Evolutionary conservation across 1,140 invertebrate species (phyloP).

Genomic region (Trichoplusia ni): DNA sequence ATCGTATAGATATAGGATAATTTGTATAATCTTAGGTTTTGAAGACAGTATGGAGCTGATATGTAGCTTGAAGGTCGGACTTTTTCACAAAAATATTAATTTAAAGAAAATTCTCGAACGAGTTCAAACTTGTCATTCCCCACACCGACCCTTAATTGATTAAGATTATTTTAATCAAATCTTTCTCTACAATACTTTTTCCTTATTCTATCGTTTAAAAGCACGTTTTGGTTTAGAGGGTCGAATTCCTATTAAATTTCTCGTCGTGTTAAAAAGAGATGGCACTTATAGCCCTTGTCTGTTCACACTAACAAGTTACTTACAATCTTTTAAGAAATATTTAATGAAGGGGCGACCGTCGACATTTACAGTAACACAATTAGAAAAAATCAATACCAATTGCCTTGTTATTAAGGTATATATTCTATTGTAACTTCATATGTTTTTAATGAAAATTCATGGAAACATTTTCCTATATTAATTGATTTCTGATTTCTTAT

Average conservation of each 20-base stretch:
- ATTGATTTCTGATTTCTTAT: no score
- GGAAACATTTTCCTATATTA: no score
- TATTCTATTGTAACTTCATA: conserved; percentile 5
- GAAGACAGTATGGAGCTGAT: no score
- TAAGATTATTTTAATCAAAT: background rate
- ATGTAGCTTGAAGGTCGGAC: no score
- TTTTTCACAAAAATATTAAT: no score
- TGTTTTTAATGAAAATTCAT: background rate
- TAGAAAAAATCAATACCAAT: conserved; percentile 75
- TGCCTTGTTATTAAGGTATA: conserved; percentile 55
- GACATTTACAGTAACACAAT: conserved; percentile 66
- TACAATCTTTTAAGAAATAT: conserved; percentile 70
- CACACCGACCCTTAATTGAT: no score
- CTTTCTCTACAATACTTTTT: background rate
- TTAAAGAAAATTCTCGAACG: no score
- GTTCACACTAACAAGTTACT: conserved; percentile 65
- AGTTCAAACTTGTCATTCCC: no score
- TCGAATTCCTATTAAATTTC: conserved; percentile 39
- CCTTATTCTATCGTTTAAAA: background rate
- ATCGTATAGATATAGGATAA: no score
- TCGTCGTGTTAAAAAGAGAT: conserved; percentile 47
- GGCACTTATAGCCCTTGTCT: conserved; percentile 45
- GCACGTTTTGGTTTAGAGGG: background rate
- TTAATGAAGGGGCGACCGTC: conserved; percentile 63
- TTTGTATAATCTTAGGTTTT: no score